phyloP scores from a whole-genome alignment of 2,888 invertebrate species.

The Cephonodes hylas region DNA sequence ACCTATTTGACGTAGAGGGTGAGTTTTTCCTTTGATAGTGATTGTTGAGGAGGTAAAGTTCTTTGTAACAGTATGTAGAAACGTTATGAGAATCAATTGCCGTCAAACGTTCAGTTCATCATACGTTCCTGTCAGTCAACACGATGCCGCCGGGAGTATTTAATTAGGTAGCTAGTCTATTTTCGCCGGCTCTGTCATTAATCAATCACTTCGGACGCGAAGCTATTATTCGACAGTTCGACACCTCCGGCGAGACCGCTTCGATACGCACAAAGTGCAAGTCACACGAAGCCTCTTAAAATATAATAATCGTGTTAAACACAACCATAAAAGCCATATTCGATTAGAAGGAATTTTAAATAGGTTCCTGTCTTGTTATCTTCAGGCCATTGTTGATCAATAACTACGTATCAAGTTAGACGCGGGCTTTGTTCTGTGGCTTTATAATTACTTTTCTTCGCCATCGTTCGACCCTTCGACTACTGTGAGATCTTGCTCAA shows the following conservation, averaged over 20 bases:
- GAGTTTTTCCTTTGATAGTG: neutral
- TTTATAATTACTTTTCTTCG: constrained; percentile 48
- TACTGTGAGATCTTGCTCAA: neutral
- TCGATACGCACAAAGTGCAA: constrained; percentile 63
- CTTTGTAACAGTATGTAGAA: neutral
- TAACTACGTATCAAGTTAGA: constrained; percentile 56
- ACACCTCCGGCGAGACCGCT: constrained; percentile 61
- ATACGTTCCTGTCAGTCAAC: constrained; percentile 41
- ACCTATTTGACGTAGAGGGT: neutral
- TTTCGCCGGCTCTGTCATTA: constrained; percentile 74
- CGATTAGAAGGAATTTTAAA: constrained; percentile 74
- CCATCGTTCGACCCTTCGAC: neutral
- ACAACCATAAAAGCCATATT: constrained; percentile 77
- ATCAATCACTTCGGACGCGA: constrained; percentile 69
- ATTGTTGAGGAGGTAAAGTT: constrained; percentile 4
- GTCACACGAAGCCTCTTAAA: constrained; percentile 77
- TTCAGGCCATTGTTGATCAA: constrained; percentile 57
- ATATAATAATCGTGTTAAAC: constrained; percentile 81
- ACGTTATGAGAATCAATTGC: constrained; percentile 26
- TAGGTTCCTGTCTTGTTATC: constrained; percentile 75
- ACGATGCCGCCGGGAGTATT: constrained; percentile 53
- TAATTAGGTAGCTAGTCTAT: constrained; percentile 74
- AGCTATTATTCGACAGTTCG: constrained; percentile 73
- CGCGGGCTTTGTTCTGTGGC: constrained; percentile 55
- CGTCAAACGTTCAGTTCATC: constrained; percentile 40